These are phyloP conservation scores for Amphipyra tragopoginis DNA, from an alignment of 2,888 invertebrate genomes.

Conservation along the genomic window DNA sequence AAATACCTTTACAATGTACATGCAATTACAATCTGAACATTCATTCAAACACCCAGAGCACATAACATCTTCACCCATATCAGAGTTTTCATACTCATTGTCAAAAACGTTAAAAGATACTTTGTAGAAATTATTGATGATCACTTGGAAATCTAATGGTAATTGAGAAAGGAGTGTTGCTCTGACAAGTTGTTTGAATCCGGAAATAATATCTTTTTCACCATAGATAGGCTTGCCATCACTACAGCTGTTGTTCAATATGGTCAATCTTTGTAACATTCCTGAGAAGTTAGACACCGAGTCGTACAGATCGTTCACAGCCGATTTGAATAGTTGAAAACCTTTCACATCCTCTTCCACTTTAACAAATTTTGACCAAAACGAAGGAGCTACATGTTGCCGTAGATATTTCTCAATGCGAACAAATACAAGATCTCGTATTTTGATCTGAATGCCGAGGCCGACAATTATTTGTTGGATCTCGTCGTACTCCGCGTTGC, in stretches of 20 bases:
- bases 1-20: conserved; percentile 92
- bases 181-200: conserved; percentile 91
- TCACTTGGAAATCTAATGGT: conserved; percentile 92
- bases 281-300: conserved; percentile 88
- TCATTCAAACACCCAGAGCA: conserved; percentile 94
- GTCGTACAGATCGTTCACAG: conserved; percentile 91
- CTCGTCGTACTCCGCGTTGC: conserved; percentile 79
- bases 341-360: conserved; percentile 88
- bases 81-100: conserved; percentile 85
- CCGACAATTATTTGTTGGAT: conserved; percentile 80
- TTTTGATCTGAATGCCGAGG: conserved; percentile 79
- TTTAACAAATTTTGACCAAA: conserved; percentile 91
- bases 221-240: conserved; percentile 87
- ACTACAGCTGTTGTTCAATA: conserved; percentile 83
- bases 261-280: conserved; percentile 88
- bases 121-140: conserved; percentile 94
- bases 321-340: conserved; percentile 91
- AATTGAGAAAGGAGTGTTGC: conserved; percentile 92
- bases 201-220: conserved; percentile 86
- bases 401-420: conserved; percentile 91
- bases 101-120: conserved; percentile 93
- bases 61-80: conserved; percentile 90
- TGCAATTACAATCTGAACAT: conserved; percentile 89
- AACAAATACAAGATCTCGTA: conserved; percentile 81
- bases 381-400: conserved; percentile 90